Percentiles rank a stretch among this genome's conserved stretches.
These are phyloP conservation scores for Cataglyphis altisquamis DNA, from an alignment of 2,888 invertebrate genomes.

Conservation along the genomic window DNA sequence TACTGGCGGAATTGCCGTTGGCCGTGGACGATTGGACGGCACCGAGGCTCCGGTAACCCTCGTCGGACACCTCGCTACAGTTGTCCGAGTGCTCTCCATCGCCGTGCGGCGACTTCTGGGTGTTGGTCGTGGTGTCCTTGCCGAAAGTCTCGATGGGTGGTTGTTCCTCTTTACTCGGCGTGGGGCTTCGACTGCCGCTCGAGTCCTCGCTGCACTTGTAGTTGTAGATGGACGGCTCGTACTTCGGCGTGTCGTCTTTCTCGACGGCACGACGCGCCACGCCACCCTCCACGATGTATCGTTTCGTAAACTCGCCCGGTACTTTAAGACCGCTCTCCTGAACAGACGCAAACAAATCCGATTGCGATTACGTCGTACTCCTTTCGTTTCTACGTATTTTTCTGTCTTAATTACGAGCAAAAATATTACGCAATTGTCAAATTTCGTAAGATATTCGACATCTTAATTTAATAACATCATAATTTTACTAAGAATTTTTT, in stretches of 20 bases:
- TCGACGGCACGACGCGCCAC: slow-evolving; percentile 81
- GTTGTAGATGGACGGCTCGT: slow-evolving; percentile 83
- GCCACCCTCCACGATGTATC: slow-evolving; percentile 83
- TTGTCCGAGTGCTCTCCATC: slow-evolving; percentile 89
- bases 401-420: neutral
- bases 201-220: slow-evolving; percentile 83
- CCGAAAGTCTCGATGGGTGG: slow-evolving; percentile 75
- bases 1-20: slow-evolving; percentile 81
- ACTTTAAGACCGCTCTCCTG: slow-evolving; percentile 77
- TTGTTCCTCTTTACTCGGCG: slow-evolving; percentile 75
- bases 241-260: slow-evolving; percentile 82
- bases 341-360: neutral
- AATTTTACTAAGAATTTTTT: neutral
- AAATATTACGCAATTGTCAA: neutral
- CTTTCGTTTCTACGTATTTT: neutral
- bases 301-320: slow-evolving; percentile 82
- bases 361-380: neutral
- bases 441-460: neutral
- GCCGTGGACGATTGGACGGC: slow-evolving; percentile 88
- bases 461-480: neutral
- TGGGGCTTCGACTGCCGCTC: slow-evolving; percentile 82
- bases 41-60: slow-evolving; percentile 94
- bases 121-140: slow-evolving; percentile 74
- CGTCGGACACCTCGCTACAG: slow-evolving; percentile 94
- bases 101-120: slow-evolving; percentile 78